phyloP scores from a whole-genome alignment of 2,113 vertebrate genomes.

The Plestiodon gilberti region DNA sequence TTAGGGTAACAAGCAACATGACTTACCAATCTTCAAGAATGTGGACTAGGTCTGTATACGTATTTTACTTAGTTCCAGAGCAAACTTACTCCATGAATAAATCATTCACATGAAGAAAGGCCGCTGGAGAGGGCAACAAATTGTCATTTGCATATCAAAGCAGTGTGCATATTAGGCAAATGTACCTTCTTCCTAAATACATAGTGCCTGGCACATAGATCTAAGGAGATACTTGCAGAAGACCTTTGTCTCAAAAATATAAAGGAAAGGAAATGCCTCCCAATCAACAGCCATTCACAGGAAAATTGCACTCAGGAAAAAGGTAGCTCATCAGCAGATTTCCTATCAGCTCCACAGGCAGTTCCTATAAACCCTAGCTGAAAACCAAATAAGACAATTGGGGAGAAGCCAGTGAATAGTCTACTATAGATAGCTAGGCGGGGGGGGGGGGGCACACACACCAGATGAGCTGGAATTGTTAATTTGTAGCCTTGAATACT shows the following conservation, averaged over 20 bases:
- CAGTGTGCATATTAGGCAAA: constrained; percentile 20
- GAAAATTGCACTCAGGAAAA: constrained; percentile 62
- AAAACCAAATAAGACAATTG: constrained; percentile 10
- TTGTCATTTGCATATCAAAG: constrained; percentile 43
- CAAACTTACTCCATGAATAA: constrained; percentile 13
- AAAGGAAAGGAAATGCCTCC: constrained; percentile 46
- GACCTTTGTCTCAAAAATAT: constrained; percentile 46
- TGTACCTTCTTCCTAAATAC: constrained; percentile 54
- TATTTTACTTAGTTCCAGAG: constrained; percentile 32
- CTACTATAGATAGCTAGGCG: background rate
- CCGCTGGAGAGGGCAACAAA: constrained; percentile 24
- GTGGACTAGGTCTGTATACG: background rate
- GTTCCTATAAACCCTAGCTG: constrained; percentile 21
- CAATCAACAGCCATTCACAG: constrained; percentile 71
- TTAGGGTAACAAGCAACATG: background rate
- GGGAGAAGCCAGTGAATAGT: background rate
- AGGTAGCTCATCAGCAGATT: constrained; percentile 60
- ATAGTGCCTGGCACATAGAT: constrained; percentile 29
- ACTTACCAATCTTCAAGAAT: constrained; percentile 12
- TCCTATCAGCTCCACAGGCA: constrained; percentile 54
- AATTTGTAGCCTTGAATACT: background rate
- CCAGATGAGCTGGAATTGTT: background rate
- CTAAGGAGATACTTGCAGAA: constrained; percentile 55
- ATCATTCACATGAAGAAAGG: constrained; percentile 22
- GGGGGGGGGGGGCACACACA: background rate